Base-by-base conservation (phyloP, 2,113 vertebrate genomes). In the Fulica atra region DNA sequence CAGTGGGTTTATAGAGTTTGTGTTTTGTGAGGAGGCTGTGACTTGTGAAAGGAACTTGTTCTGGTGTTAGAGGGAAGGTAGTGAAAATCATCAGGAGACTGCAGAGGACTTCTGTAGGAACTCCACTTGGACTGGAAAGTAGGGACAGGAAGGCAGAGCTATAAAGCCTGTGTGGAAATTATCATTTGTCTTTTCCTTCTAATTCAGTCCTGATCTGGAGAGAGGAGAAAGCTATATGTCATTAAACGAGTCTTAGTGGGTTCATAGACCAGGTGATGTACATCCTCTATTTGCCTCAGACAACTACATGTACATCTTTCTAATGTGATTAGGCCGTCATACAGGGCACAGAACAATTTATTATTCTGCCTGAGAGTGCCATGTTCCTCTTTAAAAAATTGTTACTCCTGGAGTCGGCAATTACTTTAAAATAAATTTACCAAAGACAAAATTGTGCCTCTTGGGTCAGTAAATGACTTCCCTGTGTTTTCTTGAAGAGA, bases 391-490 rank as follows among this genome's bases (percentile, higher is more conserved):
- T 98, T 97, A 97, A 98, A 99, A 99, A 99, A 99, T 99, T 99
- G 98, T 98, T 98, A 98, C 98, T 99, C 98, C 97, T 89, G 97
- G 98, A 98, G 97, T 98, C 93, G 93, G 98, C 99, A 99, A 99
- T 99, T 99, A 99, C 98, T 99, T 99, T 98, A 99, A 99, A 99
- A 99, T 99, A 99, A 99, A 99, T 99, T 99, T 99, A 98, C 98
- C 98, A 97, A 98, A 98, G 98, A 99, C 98, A 98, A 98, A 99
- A 99, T 98, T 98, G 98, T 98, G 99, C 99, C 99, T 99, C 99
- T 98, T 98, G 99, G 99, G 99, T 99, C 99, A 99, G 98, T 98
- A 99, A 99, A 99, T 98, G 98, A 99, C 99, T 99, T 98, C 98
- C 98, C 98, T 99, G 99, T 99, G 99, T 99, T 99, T 99, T 99